Conservation (phyloP, 1,140 invertebrate species). For the Micrasema minimum region DNA sequence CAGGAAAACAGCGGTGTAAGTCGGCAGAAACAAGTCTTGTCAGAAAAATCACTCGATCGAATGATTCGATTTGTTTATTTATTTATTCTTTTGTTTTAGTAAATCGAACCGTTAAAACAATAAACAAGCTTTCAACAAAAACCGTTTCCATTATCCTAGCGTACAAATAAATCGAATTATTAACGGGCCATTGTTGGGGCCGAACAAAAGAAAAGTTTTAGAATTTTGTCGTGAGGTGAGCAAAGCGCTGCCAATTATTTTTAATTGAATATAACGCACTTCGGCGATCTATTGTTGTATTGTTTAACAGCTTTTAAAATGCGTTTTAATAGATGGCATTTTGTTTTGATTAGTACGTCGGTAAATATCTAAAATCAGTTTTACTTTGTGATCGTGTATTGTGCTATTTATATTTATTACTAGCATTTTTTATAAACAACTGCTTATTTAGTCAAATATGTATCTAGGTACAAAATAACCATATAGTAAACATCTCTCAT, state of each 20-base stretch:
- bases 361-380: neutral
- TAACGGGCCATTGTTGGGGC: conserved; percentile 35
- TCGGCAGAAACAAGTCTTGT: conserved; percentile 6
- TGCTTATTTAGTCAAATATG: no score
- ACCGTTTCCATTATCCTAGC: conserved; percentile 34
- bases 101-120: no score
- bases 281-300: conserved; percentile 35
- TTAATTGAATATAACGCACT: conserved; percentile 39
- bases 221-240: conserved; percentile 36
- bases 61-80: conserved; percentile 36
- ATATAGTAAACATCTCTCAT: no score
- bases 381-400: no score
- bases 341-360: conserved; percentile 20
- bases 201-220: conserved; percentile 36
- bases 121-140: no score
- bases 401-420: no score
- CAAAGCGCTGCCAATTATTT: conserved; percentile 44
- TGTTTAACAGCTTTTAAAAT: conserved; percentile 26
- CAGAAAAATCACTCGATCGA: conserved; percentile 30
- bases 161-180: conserved; percentile 47
- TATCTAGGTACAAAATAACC: no score
- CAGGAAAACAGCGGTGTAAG: neutral
- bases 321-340: conserved; percentile 37
- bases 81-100: conserved; percentile 15
- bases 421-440: no score